Base-by-base conservation (phyloP, 2,113 vertebrate genomes). In the Halcyon malimbica region DNA sequence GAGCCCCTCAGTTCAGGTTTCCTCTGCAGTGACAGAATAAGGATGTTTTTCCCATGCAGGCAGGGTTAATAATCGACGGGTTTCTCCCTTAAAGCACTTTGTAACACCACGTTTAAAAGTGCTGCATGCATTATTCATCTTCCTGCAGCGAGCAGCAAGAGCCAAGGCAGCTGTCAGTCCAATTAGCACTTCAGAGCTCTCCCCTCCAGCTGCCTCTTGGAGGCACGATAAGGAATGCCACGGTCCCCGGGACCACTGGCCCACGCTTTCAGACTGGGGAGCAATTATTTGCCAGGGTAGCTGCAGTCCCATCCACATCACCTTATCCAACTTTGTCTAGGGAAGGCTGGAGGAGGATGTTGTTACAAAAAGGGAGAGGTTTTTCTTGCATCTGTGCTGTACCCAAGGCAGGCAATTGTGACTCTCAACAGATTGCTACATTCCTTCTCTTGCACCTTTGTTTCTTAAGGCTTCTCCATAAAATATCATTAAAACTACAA, bases 111-210 rank as follows among this genome's bases (percentile, higher is more conserved):
- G 78, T 79, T 85, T 88, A 82, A 83, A 94, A 93, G n/a, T 80
- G n/a, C 86, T 59, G 37, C 62, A 87, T 94, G 75, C 53, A 97
- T 96, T 96, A 97, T 95, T 97, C 65, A 95, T 85, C 53, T 51
- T 92, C 48, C 57, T 56, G 53, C 82, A 84, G 71, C 48, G 73
- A 42, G 33, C 70, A 82, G 86, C 33, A 71, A 41, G 48, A 57
- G 60, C 6, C 0, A 51, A 71, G 82, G 80, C 90, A 91, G 89
- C 92, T 95, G 89, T 90, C 94, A 95, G 64, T 91, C 67, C 76
- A 42, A 87, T 89, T 75, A 73, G 26, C 7, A 3, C 77, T 84
- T 64, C 85, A 90, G 73, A 85, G 67, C 79, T 87, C 64, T 95
- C 46, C 70, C 89, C 87, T 90, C 50, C 73, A 87, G 86, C 91